These are phyloP conservation scores for Heliconius hortense DNA, from an alignment of 2,888 invertebrate genomes.

Conservation along the genomic window DNA sequence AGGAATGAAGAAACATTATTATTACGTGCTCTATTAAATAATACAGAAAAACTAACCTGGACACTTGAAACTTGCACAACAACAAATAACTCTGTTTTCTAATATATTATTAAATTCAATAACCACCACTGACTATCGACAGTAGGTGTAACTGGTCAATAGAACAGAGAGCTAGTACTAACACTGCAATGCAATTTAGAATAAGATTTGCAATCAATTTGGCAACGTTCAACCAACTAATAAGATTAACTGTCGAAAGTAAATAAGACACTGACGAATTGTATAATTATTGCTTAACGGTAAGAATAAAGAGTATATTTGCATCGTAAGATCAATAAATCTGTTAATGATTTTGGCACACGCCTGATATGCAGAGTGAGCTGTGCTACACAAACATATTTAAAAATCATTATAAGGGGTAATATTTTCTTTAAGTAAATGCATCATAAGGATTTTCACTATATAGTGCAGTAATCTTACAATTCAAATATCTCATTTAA, in stretches of 20 bases:
- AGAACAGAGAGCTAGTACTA: neutral
- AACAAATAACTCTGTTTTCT: neutral
- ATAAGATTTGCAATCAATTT: constrained; percentile 21
- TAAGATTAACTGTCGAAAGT: constrained; percentile 7
- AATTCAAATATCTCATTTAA: too few relatives aligned
- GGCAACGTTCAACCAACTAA: constrained; percentile 19
- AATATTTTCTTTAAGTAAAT: too few relatives aligned
- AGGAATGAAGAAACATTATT: neutral
- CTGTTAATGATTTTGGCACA: constrained; percentile 17
- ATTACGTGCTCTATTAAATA: neutral
- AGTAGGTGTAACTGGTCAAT: neutral
- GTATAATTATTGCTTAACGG: constrained; percentile 13
- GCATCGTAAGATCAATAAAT: constrained; percentile 9
- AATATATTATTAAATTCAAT: neutral
- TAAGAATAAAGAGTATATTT: constrained; percentile 13
- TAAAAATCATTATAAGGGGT: too few relatives aligned
- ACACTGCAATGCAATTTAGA: neutral
- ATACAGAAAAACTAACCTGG: constrained; percentile 2
- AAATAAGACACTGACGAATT: constrained; percentile 20
- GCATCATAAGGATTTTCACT: too few relatives aligned
- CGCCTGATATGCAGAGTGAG: neutral
- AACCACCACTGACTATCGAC: neutral
- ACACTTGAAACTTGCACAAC: neutral
- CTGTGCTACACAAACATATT: neutral
- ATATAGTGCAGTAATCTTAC: too few relatives aligned